Conservation (phyloP, 2,797 vertebrate species). For the Setipinna tenuifilis region DNA sequence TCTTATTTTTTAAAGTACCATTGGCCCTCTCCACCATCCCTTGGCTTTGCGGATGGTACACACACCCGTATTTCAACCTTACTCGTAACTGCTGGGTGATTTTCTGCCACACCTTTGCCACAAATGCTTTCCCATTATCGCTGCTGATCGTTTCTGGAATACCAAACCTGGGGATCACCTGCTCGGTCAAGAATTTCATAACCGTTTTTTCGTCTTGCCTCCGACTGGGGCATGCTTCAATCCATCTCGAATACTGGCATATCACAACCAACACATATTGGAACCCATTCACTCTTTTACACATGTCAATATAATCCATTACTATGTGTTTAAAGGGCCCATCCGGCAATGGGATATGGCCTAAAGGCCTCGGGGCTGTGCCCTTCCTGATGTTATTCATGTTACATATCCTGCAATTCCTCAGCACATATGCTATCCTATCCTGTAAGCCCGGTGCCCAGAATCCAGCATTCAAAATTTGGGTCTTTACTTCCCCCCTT, state of each 20-base stretch:
- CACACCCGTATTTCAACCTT: not conserved
- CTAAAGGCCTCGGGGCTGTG: not conserved
- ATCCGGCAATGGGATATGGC: not conserved
- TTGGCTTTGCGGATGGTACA: not conserved
- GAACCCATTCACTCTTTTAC: not conserved
- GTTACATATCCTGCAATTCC: not conserved
- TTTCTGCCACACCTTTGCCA: not conserved
- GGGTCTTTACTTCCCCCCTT: no score
- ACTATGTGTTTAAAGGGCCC: not conserved
- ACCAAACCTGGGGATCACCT: not conserved
- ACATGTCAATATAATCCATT: not conserved
- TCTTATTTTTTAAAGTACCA: not conserved
- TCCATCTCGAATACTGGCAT: not conserved
- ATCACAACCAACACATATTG: not conserved
- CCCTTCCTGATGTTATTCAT: not conserved
- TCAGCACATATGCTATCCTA: not conserved
- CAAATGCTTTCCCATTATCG: not conserved
- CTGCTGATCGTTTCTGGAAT: not conserved
- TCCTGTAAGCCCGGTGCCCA: not conserved
- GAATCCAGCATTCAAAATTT: not conserved
- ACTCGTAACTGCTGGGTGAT: not conserved
- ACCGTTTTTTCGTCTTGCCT: not conserved
- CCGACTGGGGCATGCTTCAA: not conserved
- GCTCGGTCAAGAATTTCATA: not conserved
- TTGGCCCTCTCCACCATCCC: not conserved